Conservation (phyloP, 1,140 invertebrate genomes). For the Gerris buenoi region DNA sequence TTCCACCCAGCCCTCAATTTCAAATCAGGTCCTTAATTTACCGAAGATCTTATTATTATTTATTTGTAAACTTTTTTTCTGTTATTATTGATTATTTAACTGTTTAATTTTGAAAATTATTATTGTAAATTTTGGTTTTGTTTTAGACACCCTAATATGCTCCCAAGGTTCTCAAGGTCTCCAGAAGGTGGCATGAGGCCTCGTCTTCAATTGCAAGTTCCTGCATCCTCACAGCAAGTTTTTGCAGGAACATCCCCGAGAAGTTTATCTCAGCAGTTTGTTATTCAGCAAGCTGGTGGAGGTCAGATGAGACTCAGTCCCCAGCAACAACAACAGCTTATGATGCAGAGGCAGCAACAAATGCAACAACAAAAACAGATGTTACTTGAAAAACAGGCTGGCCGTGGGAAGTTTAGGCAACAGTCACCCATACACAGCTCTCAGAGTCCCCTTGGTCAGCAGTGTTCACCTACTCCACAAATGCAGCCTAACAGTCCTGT, state of each 20-base stretch:
- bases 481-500: constrained; percentile 25
- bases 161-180: constrained; percentile 22
- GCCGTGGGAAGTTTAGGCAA: constrained; percentile 8
- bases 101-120: too few relatives aligned
- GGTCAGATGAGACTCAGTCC: constrained; percentile 20
- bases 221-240: constrained; percentile 6
- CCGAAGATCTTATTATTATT: constrained; percentile 1
- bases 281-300: constrained; percentile 9
- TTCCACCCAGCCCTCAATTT: constrained; percentile 16
- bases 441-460: neutral
- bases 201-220: constrained; percentile 1
- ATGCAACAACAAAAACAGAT: constrained; percentile 36
- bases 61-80: too few relatives aligned
- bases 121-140: too few relatives aligned
- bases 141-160: too few relatives aligned
- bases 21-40: constrained; percentile 14
- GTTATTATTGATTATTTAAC: too few relatives aligned
- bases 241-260: constrained; percentile 9
- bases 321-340: constrained; percentile 34
- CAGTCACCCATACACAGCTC: constrained; percentile 13
- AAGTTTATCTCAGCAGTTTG: constrained; percentile 4
- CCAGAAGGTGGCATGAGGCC: constrained; percentile 19
- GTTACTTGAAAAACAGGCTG: constrained; percentile 9
- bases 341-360: constrained; percentile 32
- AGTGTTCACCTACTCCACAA: constrained; percentile 10